Percentiles rank a stretch among this genome's conserved stretches.
phyloP scores from a whole-genome alignment of 2,888 invertebrate genomes.

The Lydus trimaculatus region DNA sequence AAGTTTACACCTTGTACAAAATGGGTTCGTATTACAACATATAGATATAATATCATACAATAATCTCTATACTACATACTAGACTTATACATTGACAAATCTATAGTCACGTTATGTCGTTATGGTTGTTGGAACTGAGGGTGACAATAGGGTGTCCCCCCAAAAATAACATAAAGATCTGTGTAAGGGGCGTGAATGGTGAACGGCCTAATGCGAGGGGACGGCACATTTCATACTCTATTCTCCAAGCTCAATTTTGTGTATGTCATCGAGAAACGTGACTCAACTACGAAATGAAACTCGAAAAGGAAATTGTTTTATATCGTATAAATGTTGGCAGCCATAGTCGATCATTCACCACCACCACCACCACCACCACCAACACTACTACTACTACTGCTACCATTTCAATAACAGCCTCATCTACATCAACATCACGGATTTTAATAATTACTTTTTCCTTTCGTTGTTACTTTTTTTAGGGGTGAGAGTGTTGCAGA shows the following conservation, averaged over 20 bases:
- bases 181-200: slow-evolving; percentile 43
- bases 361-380: neutral
- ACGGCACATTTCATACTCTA: slow-evolving; percentile 53
- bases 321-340: slow-evolving; percentile 48
- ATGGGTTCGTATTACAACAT: slow-evolving; percentile 38
- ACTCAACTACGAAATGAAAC: slow-evolving; percentile 56
- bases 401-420: slow-evolving; percentile 14
- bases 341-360: slow-evolving; percentile 40
- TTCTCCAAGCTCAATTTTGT: slow-evolving; percentile 57
- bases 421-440: slow-evolving; percentile 26
- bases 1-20: slow-evolving; percentile 48
- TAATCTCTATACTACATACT: slow-evolving; percentile 37
- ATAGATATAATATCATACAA: slow-evolving; percentile 40
- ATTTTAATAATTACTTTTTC: neutral
- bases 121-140: slow-evolving; percentile 39
- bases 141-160: slow-evolving; percentile 43
- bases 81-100: neutral
- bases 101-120: slow-evolving; percentile 44
- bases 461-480: neutral
- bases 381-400: neutral
- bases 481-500: neutral
- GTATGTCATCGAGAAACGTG: slow-evolving; percentile 60
- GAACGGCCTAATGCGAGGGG: slow-evolving; percentile 40
- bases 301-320: slow-evolving; percentile 59
- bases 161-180: slow-evolving; percentile 24